Base-by-base conservation (phyloP, 1,140 invertebrate species). In the Onthophagus taurus region DNA sequence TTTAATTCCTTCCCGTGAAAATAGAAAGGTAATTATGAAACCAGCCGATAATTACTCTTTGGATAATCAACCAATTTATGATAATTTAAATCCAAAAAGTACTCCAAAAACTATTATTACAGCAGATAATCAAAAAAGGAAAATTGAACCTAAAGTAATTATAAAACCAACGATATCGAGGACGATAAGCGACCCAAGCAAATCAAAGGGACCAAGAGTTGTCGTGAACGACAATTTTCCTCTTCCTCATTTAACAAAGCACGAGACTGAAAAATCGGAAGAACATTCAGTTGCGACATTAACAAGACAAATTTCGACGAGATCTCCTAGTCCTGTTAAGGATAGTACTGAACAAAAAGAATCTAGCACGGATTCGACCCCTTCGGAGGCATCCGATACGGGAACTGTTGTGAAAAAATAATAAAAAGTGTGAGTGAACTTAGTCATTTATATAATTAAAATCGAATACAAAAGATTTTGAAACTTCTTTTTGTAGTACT, bases 1-100 rank as follows among this genome's bases (percentile, higher is more conserved):
- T n/a, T 59, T 72, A 30, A 60, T 72, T 31, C 69, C 71, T 12
- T 61, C 63, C n/a, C 13, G n/a, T 55, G 48, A 46, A 47, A 42
- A 43, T 7, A 35, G 37, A 31, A 44, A 42, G n/a, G 21, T 38
- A 13, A 42, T 11, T 13, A 44, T 37, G 45, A 48, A 34, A 13
- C 39, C 24, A 36, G 34, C 42, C 5, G 37, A 48, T 26, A 14
- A 31, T 29, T 24, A 50, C 14, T 50, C 36, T 42, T 30, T 49
- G 30, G 45, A 49, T 29, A 52, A 50, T 19, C 50, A 56, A 42
- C 52, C 47, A 33, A 54, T 55, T 44, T 56, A 59, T 42, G 58
- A 59, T 31, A 53, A 47, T 45, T 31, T 58, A 36, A 30, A 42
- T 44, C 37, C 44, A 11, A 53, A 49, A 33, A 50, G 36, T 9